Evolutionary conservation across 1,140 invertebrate species (phyloP).

Genomic region (Conus ventricosus): DNA sequence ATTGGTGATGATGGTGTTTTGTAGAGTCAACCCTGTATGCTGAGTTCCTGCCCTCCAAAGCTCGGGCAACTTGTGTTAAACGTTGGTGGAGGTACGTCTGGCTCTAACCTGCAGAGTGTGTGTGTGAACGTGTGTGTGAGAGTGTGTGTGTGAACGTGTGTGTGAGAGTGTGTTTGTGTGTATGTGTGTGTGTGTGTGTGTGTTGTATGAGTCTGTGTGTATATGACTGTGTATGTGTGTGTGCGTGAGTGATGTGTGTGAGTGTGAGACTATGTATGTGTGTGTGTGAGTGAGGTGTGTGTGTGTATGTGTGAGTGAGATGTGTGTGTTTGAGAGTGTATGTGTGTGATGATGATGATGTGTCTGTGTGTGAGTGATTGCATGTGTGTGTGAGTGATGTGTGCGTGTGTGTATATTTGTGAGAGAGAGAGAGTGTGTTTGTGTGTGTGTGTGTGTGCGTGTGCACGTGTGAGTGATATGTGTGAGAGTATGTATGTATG

Average conservation of each 20-base stretch:
- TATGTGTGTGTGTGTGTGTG: constrained; percentile 1
- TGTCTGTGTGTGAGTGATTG: not conserved
- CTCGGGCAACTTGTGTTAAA: not conserved
- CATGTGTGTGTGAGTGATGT: constrained; percentile 22
- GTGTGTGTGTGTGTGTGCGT: not conserved
- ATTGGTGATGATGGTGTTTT: too few relatives aligned
- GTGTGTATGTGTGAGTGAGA: not conserved
- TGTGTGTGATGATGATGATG: too few relatives aligned
- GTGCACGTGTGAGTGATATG: not conserved
- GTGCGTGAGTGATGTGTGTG: not conserved
- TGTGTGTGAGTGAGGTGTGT: not conserved
- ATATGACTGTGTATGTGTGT: not conserved
- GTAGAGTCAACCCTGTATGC: too few relatives aligned
- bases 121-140: not conserved
- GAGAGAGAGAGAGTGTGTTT: not conserved
- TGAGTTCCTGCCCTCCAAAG: too few relatives aligned
- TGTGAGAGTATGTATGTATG: not conserved
- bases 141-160: constrained; percentile 11
- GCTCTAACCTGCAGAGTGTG: not conserved
- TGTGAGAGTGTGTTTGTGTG: constrained; percentile 18
- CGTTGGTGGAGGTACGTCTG: not conserved
- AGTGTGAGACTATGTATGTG: not conserved
- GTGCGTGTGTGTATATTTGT: not conserved
- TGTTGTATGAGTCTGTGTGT: constrained; percentile 7
- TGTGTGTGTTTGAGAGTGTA: not conserved